Percentiles rank a stretch among this genome's conserved stretches.
Evolutionary conservation across 2,113 vertebrate genomes (phyloP).

Genomic region (Genyomyrus donnyi): DNA sequence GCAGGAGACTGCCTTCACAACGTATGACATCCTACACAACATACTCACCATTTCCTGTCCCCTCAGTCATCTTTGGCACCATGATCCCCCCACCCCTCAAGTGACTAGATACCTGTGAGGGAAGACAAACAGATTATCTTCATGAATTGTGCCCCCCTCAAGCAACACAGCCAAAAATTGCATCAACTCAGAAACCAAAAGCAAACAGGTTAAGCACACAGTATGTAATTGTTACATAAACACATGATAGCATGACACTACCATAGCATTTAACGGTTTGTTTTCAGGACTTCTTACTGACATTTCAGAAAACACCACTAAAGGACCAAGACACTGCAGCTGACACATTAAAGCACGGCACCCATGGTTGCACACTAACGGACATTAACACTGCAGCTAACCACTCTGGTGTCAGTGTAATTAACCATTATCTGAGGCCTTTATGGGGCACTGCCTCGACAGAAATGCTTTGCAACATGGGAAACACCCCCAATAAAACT

Average conservation of each 20-base stretch:
- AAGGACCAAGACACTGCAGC: not conserved
- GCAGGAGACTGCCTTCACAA: no score
- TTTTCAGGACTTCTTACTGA: not conserved
- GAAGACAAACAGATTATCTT: not conserved
- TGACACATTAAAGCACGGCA: not conserved
- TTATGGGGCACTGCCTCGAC: not conserved
- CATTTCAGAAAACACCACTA: not conserved
- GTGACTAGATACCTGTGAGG: conserved; percentile 16
- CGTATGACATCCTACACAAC: not conserved
- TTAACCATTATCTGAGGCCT: not conserved
- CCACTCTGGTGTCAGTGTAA: not conserved
- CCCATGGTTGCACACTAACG: not conserved
- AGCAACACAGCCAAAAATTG: not conserved
- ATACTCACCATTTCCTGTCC: conserved; percentile 25
- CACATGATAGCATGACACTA: not conserved
- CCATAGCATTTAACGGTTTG: not conserved
- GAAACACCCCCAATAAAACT: not conserved
- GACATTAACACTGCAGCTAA: not conserved
- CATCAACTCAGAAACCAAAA: not conserved
- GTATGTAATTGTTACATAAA: not conserved
- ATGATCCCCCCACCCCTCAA: conserved; percentile 1
- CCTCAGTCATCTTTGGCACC: conserved; percentile 34
- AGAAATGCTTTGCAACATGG: not conserved
- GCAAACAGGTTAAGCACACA: not conserved
- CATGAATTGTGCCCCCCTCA: no score